Conservation (phyloP, 2,797 vertebrate species). For the Cygnus olor region DNA sequence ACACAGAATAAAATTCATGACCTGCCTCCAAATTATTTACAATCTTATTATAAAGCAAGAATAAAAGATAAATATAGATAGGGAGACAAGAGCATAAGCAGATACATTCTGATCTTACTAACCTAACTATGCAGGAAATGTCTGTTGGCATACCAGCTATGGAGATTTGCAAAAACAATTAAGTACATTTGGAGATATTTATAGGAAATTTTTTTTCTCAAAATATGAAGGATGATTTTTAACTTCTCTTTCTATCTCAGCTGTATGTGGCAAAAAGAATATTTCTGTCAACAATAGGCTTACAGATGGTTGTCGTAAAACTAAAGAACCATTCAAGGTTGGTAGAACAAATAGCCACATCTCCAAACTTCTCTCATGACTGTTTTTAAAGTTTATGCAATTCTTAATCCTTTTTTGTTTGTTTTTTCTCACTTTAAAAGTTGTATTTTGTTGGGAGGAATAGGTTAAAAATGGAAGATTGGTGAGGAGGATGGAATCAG, state of each 20-base stretch:
- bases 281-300: not conserved
- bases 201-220: not conserved
- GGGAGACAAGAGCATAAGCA: not conserved
- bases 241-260: not conserved
- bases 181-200: not conserved
- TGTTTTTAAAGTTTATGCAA: not conserved
- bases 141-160: not conserved
- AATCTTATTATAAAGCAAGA: not conserved
- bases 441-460: no score
- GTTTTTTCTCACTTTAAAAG: not conserved
- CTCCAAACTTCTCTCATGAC: not conserved
- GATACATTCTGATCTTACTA: not conserved
- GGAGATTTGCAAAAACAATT: not conserved
- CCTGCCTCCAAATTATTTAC: not conserved
- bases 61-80: not conserved
- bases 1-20: not conserved
- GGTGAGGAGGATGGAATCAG: no score
- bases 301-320: not conserved
- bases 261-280: not conserved
- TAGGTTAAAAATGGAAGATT: no score
- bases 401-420: not conserved
- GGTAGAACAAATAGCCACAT: not conserved
- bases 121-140: not conserved
- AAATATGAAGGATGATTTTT: not conserved
- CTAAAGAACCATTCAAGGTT: not conserved